Percentiles rank a stretch among this genome's conserved stretches.
phyloP scores from a whole-genome alignment of 2,797 vertebrate species.

The Ataeniobius toweri region DNA sequence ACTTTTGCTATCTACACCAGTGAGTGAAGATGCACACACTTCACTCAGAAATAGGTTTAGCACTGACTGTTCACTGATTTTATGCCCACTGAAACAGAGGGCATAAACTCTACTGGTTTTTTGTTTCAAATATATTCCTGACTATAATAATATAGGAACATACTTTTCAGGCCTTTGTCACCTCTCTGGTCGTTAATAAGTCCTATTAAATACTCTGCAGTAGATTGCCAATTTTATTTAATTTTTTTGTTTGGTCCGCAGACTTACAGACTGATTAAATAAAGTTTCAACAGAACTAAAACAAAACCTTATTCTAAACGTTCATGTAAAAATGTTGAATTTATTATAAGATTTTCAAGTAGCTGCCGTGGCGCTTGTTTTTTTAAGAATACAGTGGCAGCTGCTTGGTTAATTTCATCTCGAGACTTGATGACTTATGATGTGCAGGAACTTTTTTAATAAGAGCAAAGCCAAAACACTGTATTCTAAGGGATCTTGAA shows the following conservation, averaged over 20 bases:
- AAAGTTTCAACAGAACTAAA: background rate
- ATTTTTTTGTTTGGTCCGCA: background rate
- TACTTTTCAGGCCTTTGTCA: background rate
- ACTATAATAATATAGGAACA: background rate
- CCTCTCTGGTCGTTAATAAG: background rate
- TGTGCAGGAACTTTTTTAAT: background rate
- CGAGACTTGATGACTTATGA: background rate
- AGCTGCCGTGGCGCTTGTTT: background rate
- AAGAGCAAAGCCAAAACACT: background rate
- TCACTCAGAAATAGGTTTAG: constrained; percentile 37
- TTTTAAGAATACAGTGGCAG: background rate
- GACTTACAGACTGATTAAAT: background rate
- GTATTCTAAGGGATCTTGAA: background rate
- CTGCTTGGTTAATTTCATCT: background rate
- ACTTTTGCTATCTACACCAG: no score
- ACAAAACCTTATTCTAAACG: background rate
- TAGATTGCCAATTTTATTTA: no score
- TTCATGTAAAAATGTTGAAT: background rate
- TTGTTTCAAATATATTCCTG: background rate
- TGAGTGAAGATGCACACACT: constrained; percentile 22
- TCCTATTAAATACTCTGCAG: background rate
- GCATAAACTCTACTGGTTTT: no score
- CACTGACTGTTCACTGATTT: constrained; percentile 29
- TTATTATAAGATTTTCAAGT: background rate
- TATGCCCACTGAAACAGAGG: background rate